Evolutionary conservation across 2,888 invertebrate genomes (phyloP), one percentile per base, ranked within the genome.

Genomic region (Mimumesa dahlbomi): DNA sequence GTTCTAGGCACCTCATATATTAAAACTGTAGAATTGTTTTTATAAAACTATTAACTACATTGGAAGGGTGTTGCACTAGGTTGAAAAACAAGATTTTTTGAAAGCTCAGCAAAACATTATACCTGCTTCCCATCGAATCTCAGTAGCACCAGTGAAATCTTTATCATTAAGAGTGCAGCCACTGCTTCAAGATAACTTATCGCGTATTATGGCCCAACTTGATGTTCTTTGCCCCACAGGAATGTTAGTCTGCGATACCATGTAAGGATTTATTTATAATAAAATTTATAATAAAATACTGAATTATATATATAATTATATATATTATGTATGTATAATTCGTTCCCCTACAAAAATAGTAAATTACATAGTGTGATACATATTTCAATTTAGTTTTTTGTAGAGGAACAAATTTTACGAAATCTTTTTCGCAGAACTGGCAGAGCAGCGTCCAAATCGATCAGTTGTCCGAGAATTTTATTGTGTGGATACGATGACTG

Each of bases 111-210:
- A 91, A 57, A 90, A 91, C 54, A 92, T 95, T 66, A 92, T 93
- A 18, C 94, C 95, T 2, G 93, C 94, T 1, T 91, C 93, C 0
- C 93, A 93, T 85, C 90, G 94, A 69, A 90, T 92, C 43, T 87
- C 91, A 5, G 89, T 91, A 36, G 90, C 91, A 14, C 91, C 93
- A 31, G 92, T 92, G 1, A 90, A 92, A 64, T 91, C 91, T 56
- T 86, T 94, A 25, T 89, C 92, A 1, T 80, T 89, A 0, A 89
- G 91, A 67, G 85, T 94, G n/a, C 91, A 91, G 74, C 93, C 94
- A 0, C 83, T 94, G 19, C 87, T 94, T n/a, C 88, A 91, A 57
- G 86, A 89, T n/a, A 84, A 89, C 18, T 84, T 93, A 7, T 86
- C 89, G 18, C 83, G 83, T 29, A 89, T 91, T 4, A 84, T 92